phyloP scores from a whole-genome alignment of 23 tunicate genomes.

The Ciona savignyi region DNA sequence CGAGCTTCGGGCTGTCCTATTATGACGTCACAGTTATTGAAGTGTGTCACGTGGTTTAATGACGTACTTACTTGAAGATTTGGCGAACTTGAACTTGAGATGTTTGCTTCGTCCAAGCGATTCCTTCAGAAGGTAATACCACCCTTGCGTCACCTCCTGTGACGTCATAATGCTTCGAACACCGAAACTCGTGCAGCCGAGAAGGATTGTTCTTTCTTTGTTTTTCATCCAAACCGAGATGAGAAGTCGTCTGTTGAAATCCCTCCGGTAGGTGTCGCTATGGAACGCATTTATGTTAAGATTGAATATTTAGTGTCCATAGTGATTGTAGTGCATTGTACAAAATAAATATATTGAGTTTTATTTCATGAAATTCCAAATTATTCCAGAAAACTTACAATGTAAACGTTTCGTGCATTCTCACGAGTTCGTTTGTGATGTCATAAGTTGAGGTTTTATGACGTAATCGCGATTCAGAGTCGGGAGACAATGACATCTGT shows the following conservation, averaged over 20 bases:
- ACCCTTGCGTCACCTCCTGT: slow-evolving; percentile 39
- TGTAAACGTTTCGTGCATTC: slow-evolving; percentile 42
- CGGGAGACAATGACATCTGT: slow-evolving; percentile 44
- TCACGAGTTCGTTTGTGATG: slow-evolving; percentile 9
- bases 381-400: slow-evolving; percentile 57
- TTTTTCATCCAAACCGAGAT: slow-evolving; percentile 39
- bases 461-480: slow-evolving; percentile 16
- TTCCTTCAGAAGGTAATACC: slow-evolving; percentile 52
- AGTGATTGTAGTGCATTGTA: no score
- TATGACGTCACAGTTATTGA: background rate
- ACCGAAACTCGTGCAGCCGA: slow-evolving; percentile 64
- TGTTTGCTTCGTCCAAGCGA: slow-evolving; percentile 34
- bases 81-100: slow-evolving; percentile 5
- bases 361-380: background rate
- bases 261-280: slow-evolving; percentile 14
- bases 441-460: slow-evolving; percentile 16
- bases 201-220: slow-evolving; percentile 3
- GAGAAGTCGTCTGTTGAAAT: slow-evolving; percentile 11
- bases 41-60: background rate
- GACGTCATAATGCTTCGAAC: slow-evolving; percentile 6
- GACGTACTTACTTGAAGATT: background rate
- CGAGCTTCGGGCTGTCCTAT: background rate
- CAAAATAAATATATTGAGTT: no score
- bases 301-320: no score
- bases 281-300: background rate